Evolutionary conservation across 2,797 vertebrate genomes (phyloP), one percentile per base, ranked within the genome.

Genomic region (Cyclopterus lumpus): DNA sequence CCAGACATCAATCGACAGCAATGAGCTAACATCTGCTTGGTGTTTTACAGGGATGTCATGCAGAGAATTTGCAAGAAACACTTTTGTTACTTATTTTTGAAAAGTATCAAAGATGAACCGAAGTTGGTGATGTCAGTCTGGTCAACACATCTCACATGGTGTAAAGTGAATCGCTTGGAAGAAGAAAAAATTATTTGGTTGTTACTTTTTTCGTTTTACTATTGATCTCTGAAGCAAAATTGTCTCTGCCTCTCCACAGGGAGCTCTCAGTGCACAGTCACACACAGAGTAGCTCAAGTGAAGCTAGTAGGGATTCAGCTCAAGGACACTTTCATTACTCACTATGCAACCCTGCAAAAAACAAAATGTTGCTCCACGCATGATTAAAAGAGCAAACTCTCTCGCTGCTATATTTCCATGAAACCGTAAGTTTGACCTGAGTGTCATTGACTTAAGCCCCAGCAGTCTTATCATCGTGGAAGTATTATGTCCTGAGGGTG

Each of bases 11-110:
- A 91, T 87, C 59, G 64, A 82, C 80, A 69, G 62, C 32, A 30
- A 80, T 75, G 44, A 71, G 69, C 42, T 18, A 82, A 81, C 92
- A 92, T 90, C 93, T 94, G 90, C 62, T 81, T 8, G 4, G 14
- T 59, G 64, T 77, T 83, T 83, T 26, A 38, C 44, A 59, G 15
- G 75, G 26, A 57, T 67, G 48, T 79, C 54, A 46, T 28, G 34
- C 26, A 38, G 49, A 59, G 26, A 75, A 75, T 55, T 74, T 11
- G 49, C 12, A 42, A 62, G 32, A 57, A 73, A 65, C 36, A 18
- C 42, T 75, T 81, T 71, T 67, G 16, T 3, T 70, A 59, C n/a
- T 67, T 79, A 32, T 58, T 71, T 72, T 60, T 28, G 6, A 8
- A 60, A 51, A 32, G 67, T 12, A 8, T 22, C 38, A 67, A 26